Percentiles rank a stretch among this genome's conserved stretches.
Conservation (phyloP, 2,797 vertebrate genomes). For the Ctenochaetus hawaiiensis region DNA sequence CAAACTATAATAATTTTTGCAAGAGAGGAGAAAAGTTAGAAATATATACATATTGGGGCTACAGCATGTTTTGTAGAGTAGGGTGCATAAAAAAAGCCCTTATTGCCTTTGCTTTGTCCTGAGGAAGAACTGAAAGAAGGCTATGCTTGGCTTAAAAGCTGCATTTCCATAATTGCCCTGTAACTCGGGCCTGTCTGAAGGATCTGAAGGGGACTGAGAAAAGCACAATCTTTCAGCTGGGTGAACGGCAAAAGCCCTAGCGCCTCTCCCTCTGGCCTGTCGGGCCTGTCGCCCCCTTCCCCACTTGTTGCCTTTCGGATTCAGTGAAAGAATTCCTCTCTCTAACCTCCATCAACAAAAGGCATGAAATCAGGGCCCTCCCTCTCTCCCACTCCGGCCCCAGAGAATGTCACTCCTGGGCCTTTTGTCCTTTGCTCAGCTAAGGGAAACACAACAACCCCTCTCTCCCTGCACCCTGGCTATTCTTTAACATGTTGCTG, state of each 20-base stretch:
- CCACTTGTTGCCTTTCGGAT: constrained; percentile 93
- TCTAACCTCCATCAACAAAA: constrained; percentile 91
- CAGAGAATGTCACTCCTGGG: constrained; percentile 88
- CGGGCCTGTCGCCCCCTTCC: constrained; percentile 83
- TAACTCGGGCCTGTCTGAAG: constrained; percentile 91
- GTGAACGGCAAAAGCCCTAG: constrained; percentile 91
- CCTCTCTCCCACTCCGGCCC: constrained; percentile 81
- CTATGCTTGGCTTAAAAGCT: constrained; percentile 93
- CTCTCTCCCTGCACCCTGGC: constrained; percentile 71
- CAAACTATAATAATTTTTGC: constrained; percentile 20
- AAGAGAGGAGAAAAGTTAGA: constrained; percentile 43
- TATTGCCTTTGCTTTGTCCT: constrained; percentile 87
- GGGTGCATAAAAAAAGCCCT: constrained; percentile 64
- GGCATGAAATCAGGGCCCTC: constrained; percentile 92
- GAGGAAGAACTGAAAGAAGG: constrained; percentile 88
- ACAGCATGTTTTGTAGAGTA: constrained; percentile 71
- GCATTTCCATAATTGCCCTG: constrained; percentile 99
- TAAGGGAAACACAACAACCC: constrained; percentile 75
- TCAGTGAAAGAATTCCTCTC: constrained; percentile 91
- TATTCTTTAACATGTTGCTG: constrained; percentile 80
- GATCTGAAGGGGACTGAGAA: constrained; percentile 88
- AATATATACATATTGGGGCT: constrained; percentile 42
- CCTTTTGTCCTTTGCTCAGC: constrained; percentile 87
- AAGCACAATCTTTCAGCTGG: constrained; percentile 95
- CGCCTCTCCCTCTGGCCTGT: constrained; percentile 82